Conservation (phyloP, 2,797 vertebrate species). For the Emydoidea blandingii region DNA sequence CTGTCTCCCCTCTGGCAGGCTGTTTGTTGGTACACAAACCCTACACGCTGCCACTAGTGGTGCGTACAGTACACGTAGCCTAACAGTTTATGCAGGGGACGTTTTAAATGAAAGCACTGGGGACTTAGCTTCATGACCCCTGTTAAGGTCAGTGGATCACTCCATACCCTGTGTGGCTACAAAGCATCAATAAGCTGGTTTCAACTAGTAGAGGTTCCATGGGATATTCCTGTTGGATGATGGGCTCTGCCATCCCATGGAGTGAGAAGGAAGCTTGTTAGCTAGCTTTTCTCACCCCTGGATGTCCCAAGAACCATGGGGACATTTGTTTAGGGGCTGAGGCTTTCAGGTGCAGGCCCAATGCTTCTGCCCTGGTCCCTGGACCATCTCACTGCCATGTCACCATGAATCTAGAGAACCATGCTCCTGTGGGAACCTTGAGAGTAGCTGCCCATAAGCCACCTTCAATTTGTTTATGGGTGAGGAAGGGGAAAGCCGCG, state of each 20-base stretch:
- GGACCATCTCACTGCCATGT: neutral
- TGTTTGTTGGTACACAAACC: neutral
- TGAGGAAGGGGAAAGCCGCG: neutral
- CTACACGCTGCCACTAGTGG: neutral
- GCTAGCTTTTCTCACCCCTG: neutral
- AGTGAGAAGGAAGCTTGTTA: neutral
- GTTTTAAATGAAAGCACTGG: neutral
- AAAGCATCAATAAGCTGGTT: neutral
- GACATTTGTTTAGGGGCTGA: neutral
- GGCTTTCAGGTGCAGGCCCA: neutral
- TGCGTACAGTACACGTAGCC: neutral
- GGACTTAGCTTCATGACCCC: neutral
- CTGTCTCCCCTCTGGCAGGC: neutral
- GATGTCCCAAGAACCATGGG: neutral
- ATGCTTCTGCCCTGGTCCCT: neutral
- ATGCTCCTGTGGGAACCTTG: neutral
- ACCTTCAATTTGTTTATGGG: neutral
- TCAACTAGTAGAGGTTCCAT: neutral
- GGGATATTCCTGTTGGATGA: neutral
- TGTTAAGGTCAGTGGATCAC: neutral
- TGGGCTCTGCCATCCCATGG: neutral
- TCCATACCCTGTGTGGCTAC: neutral
- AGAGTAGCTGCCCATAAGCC: neutral
- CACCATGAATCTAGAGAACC: neutral
- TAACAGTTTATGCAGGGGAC: fast-evolving